A percentile compares a stretch with the other conserved stretches of the same genome.
phyloP scores from a whole-genome alignment of 2,797 vertebrate genomes.

The Mus caroli region DNA sequence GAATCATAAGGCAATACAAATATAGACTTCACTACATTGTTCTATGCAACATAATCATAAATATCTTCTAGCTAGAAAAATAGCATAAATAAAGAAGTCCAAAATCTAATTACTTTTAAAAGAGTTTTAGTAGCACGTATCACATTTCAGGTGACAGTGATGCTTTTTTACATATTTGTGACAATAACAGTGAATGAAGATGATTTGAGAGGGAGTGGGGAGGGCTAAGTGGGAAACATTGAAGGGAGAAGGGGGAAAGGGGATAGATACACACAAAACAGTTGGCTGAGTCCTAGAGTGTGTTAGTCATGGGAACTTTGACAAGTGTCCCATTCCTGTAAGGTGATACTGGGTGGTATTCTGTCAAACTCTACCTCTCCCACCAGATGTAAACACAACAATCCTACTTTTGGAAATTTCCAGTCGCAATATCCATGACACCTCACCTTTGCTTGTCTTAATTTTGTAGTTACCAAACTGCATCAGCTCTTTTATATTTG shows the following conservation, averaged over 20 bases:
- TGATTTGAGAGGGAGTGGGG: too few species aligned
- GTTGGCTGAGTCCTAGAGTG: not conserved
- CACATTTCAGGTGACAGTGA: not conserved
- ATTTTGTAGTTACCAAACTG: not conserved
- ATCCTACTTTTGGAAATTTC: not conserved
- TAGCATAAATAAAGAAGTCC: not conserved
- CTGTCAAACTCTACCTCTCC: too few species aligned
- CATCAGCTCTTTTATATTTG: not conserved
- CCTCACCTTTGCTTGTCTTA: not conserved
- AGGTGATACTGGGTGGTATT: not conserved
- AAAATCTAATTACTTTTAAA: not conserved
- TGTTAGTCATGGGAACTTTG: not conserved
- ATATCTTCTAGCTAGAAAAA: not conserved
- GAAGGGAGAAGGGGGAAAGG: not conserved
- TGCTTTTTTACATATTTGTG: too few species aligned
- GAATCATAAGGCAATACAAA: conserved; percentile 19
- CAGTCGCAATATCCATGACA: not conserved
- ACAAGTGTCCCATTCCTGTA: not conserved
- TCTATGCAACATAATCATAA: not conserved
- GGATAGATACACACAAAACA: not conserved
- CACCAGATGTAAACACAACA: not conserved
- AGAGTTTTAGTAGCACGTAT: not conserved
- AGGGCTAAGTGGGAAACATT: too few species aligned
- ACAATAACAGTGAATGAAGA: not conserved
- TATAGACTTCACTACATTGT: not conserved